These are phyloP conservation scores for Zaprionus capensis DNA, from an alignment of 1,140 invertebrate genomes.

Conservation along the genomic window DNA sequence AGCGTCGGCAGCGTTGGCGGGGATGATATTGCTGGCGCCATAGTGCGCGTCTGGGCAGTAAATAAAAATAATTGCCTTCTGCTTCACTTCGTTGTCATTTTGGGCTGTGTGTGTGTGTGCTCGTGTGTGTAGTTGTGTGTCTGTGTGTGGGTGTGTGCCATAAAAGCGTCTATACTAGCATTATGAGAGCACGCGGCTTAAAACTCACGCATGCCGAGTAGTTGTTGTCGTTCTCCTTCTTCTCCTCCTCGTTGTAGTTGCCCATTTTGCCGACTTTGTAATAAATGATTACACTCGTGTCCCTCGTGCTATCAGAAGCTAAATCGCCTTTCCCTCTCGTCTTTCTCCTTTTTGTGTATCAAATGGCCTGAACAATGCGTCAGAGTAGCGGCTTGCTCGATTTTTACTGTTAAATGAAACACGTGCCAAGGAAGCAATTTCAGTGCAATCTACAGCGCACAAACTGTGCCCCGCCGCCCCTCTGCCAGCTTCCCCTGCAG, in stretches of 20 bases:
- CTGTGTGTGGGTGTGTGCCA: constrained; percentile 48
- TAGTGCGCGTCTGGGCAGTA: constrained; percentile 81
- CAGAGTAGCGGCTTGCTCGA: constrained; percentile 51
- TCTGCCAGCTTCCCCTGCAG: no score
- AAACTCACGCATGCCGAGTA: constrained; percentile 61
- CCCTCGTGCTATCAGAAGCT: constrained; percentile 3
- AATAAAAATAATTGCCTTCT: constrained; percentile 83
- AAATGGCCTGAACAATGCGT: constrained; percentile 61
- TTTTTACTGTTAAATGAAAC: constrained; percentile 80
- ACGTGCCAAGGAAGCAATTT: constrained; percentile 81
- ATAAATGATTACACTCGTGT: constrained; percentile 64
- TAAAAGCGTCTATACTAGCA: constrained; percentile 72
- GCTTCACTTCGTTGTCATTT: constrained; percentile 77
- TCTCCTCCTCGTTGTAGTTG: neutral
- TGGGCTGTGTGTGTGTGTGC: constrained; percentile 47
- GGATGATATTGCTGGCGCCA: constrained; percentile 73
- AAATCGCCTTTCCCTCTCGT: neutral
- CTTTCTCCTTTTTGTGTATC: constrained; percentile 36
- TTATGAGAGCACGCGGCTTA: constrained; percentile 64
- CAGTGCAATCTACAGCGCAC: constrained; percentile 67
- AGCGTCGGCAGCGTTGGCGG: constrained; percentile 28
- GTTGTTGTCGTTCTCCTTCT: neutral
- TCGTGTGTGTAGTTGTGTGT: constrained; percentile 48
- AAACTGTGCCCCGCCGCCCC: constrained; percentile 24
- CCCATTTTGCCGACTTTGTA: constrained; percentile 49